phyloP scores from a whole-genome alignment of 2,797 vertebrate genomes.

The Falco novaeseelandiae region DNA sequence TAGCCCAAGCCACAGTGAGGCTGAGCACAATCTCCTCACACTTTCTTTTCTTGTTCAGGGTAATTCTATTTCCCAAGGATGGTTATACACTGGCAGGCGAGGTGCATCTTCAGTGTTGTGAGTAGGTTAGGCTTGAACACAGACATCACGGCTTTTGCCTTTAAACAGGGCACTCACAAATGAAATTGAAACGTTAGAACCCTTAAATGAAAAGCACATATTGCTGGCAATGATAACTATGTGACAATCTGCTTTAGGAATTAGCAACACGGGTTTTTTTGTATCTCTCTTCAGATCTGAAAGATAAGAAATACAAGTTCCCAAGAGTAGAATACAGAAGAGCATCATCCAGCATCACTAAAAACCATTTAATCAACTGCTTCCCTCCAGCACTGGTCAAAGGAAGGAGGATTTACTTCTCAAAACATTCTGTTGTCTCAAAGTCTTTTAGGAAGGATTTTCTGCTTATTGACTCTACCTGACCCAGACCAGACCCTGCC shows the following conservation, averaged over 20 bases:
- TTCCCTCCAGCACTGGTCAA: not conserved
- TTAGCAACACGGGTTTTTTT: not conserved
- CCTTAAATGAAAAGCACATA: not conserved
- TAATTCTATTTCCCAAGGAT: not conserved
- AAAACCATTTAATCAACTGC: not conserved
- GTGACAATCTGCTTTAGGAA: not conserved
- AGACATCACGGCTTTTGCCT: not conserved
- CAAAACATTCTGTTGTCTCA: not conserved
- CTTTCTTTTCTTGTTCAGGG: not conserved
- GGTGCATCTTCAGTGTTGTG: not conserved
- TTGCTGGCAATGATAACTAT: not conserved
- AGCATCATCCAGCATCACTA: not conserved
- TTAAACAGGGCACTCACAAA: not conserved
- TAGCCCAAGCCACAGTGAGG: fast-evolving
- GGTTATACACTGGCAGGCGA: not conserved
- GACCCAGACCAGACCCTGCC: not conserved
- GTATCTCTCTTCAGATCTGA: not conserved
- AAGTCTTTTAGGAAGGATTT: not conserved
- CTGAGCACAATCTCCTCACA: not conserved
- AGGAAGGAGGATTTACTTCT: not conserved
- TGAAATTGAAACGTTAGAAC: not conserved
- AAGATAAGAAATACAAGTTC: not conserved
- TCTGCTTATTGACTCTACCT: not conserved
- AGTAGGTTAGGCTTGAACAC: not conserved
- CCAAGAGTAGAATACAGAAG: not conserved